These are phyloP conservation scores for Crenichthys baileyi DNA, from an alignment of 2,797 vertebrate genomes.

Conservation along the genomic window DNA sequence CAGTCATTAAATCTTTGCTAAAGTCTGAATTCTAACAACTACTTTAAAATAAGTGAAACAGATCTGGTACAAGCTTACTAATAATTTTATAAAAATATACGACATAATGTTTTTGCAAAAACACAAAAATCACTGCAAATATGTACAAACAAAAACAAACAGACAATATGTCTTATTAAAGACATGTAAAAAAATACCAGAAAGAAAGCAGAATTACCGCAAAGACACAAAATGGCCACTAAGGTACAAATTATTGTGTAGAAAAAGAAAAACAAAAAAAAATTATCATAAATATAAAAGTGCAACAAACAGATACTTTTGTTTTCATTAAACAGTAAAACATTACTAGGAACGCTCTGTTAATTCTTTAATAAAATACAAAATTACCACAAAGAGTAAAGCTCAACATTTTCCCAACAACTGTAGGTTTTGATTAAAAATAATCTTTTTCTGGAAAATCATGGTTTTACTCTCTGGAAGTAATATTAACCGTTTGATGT, in stretches of 20 bases:
- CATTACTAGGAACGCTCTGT: not conserved
- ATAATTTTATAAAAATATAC: not conserved
- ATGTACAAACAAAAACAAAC: not conserved
- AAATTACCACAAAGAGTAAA: not conserved
- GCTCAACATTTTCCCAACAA: too few species aligned
- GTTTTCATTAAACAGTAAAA: not conserved
- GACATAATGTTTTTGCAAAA: not conserved
- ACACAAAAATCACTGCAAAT: not conserved
- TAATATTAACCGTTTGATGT: too few species aligned
- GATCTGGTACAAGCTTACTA: not conserved
- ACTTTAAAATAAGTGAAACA: not conserved
- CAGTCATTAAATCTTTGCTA: not conserved
- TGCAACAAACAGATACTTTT: not conserved
- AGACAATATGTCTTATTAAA: not conserved
- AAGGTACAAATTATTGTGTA: not conserved
- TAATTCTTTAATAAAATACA: not conserved
- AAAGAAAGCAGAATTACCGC: not conserved
- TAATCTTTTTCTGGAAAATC: too few species aligned
- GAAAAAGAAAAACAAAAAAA: not conserved
- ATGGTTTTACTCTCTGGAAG: too few species aligned
- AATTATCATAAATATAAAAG: not conserved
- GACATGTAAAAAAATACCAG: not conserved
- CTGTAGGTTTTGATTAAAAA: too few species aligned
- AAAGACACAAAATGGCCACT: not conserved
- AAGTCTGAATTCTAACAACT: not conserved